phyloP scores from a whole-genome alignment of 2,888 invertebrate genomes.

The Apoda limacodes region DNA sequence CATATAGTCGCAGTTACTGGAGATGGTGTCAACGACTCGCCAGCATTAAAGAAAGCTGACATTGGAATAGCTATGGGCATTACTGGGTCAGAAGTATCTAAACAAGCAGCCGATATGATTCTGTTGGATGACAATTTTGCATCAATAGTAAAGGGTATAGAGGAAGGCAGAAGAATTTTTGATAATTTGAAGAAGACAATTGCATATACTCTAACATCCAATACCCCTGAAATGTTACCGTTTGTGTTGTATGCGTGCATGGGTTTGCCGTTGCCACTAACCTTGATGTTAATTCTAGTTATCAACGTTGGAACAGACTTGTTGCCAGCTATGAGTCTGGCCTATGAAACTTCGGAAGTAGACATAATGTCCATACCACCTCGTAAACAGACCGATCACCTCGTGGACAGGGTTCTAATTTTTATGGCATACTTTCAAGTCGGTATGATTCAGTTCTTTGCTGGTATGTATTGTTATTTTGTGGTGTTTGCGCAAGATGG shows the following conservation, averaged over 20 bases:
- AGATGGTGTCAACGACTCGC: slow-evolving; percentile 91
- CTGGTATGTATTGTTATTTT: slow-evolving; percentile 84
- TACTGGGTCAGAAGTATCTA: slow-evolving; percentile 81
- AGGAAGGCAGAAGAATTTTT: slow-evolving; percentile 85
- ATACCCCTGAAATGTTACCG: slow-evolving; percentile 87
- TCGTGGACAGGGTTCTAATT: slow-evolving; percentile 72
- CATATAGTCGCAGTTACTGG: slow-evolving; percentile 90
- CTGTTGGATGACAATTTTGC: slow-evolving; percentile 90
- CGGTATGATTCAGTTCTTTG: slow-evolving; percentile 86
- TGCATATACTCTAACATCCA: slow-evolving; percentile 85
- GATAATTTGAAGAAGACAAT: slow-evolving; percentile 90
- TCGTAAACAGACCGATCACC: slow-evolving; percentile 61
- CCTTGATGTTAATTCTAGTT: slow-evolving; percentile 70
- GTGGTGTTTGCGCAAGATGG: slow-evolving; percentile 84
- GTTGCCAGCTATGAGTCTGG: slow-evolving; percentile 82
- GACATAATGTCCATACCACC: slow-evolving; percentile 78
- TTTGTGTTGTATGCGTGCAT: slow-evolving; percentile 80
- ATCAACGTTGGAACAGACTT: slow-evolving; percentile 86
- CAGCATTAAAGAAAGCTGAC: slow-evolving; percentile 87
- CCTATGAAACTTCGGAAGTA: slow-evolving; percentile 80
- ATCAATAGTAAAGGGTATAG: slow-evolving; percentile 87
- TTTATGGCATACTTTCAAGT: slow-evolving; percentile 89
- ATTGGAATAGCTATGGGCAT: slow-evolving; percentile 87
- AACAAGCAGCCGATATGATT: slow-evolving; percentile 94
- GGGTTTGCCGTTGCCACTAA: slow-evolving; percentile 80